phyloP scores from a whole-genome alignment of 2,888 invertebrate genomes.

The Hyposoter dolosus region DNA sequence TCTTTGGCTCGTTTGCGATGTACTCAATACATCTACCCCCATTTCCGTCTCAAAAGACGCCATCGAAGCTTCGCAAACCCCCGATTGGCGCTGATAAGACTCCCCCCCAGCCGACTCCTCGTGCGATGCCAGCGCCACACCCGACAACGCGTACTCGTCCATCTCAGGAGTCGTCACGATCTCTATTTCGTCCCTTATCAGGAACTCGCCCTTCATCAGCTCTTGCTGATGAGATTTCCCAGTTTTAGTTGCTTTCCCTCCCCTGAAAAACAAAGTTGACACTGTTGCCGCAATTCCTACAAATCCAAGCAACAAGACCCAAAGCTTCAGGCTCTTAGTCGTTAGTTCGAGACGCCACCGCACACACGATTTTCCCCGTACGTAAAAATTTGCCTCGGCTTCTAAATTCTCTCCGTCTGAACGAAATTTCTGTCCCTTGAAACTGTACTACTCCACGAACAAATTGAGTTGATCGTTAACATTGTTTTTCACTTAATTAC shows the following conservation, averaged over 20 bases:
- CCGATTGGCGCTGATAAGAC: constrained; percentile 72
- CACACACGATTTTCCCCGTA: too few species aligned
- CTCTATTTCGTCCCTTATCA: constrained; percentile 50
- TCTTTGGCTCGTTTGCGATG: constrained; percentile 74
- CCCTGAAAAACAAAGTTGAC: constrained; percentile 7
- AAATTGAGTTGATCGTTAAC: too few species aligned
- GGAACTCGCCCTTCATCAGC: constrained; percentile 42
- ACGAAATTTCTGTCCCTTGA: too few species aligned
- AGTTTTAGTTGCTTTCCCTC: constrained; percentile 8
- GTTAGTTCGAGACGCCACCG: too few species aligned
- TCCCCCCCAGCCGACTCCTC: constrained; percentile 15
- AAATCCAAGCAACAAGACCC: background rate
- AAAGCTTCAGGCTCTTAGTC: too few species aligned
- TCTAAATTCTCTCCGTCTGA: too few species aligned
- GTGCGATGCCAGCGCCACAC: constrained; percentile 9
- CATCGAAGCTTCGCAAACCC: constrained; percentile 77
- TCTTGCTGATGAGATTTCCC: background rate
- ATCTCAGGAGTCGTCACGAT: constrained; percentile 32
- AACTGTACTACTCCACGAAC: too few species aligned
- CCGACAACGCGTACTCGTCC: constrained; percentile 43
- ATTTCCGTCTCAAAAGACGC: constrained; percentile 79
- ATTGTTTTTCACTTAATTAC: too few species aligned
- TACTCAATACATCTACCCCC: constrained; percentile 77
- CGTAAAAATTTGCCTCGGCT: too few species aligned
- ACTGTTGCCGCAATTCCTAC: background rate